Evolutionary conservation across 2,888 invertebrate genomes (phyloP).

Genomic region (Drepanosiphum platanoidis): DNA sequence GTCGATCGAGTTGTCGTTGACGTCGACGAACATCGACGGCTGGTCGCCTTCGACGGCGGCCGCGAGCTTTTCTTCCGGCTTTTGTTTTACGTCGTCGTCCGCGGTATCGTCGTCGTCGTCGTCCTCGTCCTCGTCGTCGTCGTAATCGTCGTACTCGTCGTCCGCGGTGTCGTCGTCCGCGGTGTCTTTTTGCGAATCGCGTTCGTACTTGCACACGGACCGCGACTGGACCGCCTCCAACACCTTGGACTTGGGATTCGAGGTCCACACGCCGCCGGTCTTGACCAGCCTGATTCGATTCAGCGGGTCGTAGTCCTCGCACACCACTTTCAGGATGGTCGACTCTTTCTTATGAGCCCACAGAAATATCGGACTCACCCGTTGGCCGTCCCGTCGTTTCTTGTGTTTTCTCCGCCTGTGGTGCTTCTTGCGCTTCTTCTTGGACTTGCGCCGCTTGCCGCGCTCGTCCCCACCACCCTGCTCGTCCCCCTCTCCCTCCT

Average conservation of each 20-base stretch:
- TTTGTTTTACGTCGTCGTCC: background rate
- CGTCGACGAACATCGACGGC: slow-evolving; percentile 8
- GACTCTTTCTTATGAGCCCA: slow-evolving; percentile 85
- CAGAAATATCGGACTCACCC: slow-evolving; percentile 84
- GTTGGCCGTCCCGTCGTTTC: slow-evolving; percentile 64
- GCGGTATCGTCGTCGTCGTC: no score
- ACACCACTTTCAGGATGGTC: slow-evolving; percentile 83
- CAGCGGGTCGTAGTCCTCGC: slow-evolving; percentile 87
- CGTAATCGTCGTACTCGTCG: background rate
- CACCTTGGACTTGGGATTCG: slow-evolving; percentile 81
- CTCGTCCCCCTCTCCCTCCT: background rate
- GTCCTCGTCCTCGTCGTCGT: background rate
- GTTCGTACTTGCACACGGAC: background rate
- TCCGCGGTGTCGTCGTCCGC: background rate
- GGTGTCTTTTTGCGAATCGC: background rate
- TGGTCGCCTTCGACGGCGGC: background rate
- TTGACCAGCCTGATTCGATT: slow-evolving; percentile 86
- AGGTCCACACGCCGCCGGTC: slow-evolving; percentile 82
- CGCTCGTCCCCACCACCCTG: no score
- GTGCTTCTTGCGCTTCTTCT: slow-evolving; percentile 68
- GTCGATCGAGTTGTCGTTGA: slow-evolving; percentile 42
- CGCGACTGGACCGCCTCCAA: slow-evolving; percentile 64
- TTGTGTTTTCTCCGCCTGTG: slow-evolving; percentile 52
- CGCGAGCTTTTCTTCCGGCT: background rate
- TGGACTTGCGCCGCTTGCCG: slow-evolving; percentile 63